Conservation (phyloP, 1,140 invertebrate genomes). For the Drosophila arizonae region DNA sequence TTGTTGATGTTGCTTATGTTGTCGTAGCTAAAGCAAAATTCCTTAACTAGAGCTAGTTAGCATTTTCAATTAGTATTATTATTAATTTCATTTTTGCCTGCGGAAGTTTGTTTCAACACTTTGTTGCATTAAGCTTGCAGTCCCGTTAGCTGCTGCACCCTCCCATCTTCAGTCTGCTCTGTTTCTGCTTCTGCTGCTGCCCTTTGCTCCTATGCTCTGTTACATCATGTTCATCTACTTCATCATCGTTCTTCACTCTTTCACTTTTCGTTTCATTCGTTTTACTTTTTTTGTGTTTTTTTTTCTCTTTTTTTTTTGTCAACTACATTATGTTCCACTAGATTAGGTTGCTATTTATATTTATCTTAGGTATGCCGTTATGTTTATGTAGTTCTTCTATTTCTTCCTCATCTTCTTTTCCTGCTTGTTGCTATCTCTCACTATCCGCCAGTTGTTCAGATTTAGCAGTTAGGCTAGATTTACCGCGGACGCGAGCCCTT, state of each 20-base stretch:
- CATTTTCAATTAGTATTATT: slow-evolving; percentile 3
- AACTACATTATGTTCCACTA: slow-evolving; percentile 81
- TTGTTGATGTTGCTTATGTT: slow-evolving; percentile 18
- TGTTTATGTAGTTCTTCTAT: slow-evolving; percentile 72
- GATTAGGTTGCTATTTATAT: slow-evolving; percentile 80
- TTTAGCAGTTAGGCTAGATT: slow-evolving; percentile 26
- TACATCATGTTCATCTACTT: slow-evolving; percentile 27
- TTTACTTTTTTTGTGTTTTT: slow-evolving; percentile 18
- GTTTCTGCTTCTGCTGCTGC: slow-evolving; percentile 36
- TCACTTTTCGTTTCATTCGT: slow-evolving; percentile 9
- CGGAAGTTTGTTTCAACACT: slow-evolving; percentile 15
- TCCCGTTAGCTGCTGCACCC: slow-evolving; percentile 19
- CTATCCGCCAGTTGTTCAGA: slow-evolving; percentile 28
- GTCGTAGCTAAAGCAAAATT: slow-evolving; percentile 25
- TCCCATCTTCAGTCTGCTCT: slow-evolving; percentile 23
- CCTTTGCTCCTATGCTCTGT: slow-evolving; percentile 50
- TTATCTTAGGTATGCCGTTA: slow-evolving; percentile 81
- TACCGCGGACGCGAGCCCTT: slow-evolving; percentile 80
- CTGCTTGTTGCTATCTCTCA: slow-evolving; percentile 14
- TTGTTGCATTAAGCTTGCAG: slow-evolving; percentile 30
- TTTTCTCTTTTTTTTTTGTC: slow-evolving; percentile 45
- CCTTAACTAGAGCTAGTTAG: slow-evolving; percentile 27
- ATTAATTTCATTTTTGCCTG: slow-evolving; percentile 24
- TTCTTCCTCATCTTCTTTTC: slow-evolving; percentile 15
- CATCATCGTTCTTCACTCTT: slow-evolving; percentile 27